A percentile compares a stretch with the other conserved stretches of the same genome.
Conservation (phyloP, 2,888 invertebrate genomes). For the Eudasyphora cyanicolor region DNA sequence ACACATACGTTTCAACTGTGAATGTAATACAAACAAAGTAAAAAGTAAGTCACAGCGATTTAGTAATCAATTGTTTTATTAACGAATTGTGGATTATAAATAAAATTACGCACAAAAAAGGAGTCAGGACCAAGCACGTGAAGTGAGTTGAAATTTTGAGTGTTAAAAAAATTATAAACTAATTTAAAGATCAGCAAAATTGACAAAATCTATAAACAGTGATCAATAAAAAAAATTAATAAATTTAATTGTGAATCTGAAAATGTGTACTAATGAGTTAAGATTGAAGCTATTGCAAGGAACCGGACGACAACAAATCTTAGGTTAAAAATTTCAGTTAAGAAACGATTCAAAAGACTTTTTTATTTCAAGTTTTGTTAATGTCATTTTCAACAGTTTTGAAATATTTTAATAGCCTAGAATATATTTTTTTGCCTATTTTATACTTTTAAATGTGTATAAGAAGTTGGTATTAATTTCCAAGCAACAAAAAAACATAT, state of each 20-base stretch:
- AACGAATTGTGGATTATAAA: conserved; percentile 10
- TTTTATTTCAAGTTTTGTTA: too few species aligned
- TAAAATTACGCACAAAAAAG: background rate
- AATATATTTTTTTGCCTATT: too few species aligned
- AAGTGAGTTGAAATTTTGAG: background rate
- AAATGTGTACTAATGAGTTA: background rate
- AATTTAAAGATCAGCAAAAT: conserved; percentile 4
- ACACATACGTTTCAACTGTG: conserved; percentile 45
- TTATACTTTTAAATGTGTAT: too few species aligned
- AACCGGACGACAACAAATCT: too few species aligned
- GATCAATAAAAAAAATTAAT: background rate
- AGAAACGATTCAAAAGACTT: too few species aligned
- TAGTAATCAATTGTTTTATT: conserved; percentile 19
- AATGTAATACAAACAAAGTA: conserved; percentile 24
- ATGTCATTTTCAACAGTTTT: too few species aligned
- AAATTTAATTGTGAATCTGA: background rate
- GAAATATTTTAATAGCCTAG: too few species aligned
- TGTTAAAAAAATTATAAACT: conserved; percentile 25
- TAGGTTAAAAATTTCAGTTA: too few species aligned
- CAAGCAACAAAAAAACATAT: too few species aligned
- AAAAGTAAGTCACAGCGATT: conserved; percentile 48
- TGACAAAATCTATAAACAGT: background rate
- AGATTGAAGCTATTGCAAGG: too few species aligned
- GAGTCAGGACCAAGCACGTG: background rate
- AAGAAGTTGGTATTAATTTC: too few species aligned